phyloP scores from a whole-genome alignment of 1,140 invertebrate species.

The Hetaerina americana region DNA sequence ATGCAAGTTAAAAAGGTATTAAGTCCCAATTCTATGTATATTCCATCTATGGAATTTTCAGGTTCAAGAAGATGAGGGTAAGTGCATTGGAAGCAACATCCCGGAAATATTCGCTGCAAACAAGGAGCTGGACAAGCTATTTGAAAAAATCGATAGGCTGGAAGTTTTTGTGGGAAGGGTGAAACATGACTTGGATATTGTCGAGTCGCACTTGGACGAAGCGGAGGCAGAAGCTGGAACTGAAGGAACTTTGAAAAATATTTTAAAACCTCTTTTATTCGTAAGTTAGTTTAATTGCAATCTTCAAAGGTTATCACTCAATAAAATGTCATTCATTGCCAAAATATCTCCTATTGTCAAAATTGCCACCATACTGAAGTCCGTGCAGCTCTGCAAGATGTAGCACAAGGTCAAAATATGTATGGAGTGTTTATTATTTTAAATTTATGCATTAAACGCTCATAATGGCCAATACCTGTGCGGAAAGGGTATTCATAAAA shows the following conservation, averaged over 20 bases:
- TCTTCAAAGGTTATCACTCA: too few species aligned
- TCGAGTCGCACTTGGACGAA: conserved; percentile 24
- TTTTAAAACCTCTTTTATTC: conserved; percentile 2
- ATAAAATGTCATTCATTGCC: too few species aligned
- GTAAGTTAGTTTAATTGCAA: neutral
- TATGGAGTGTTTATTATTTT: too few species aligned
- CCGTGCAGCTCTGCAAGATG: too few species aligned
- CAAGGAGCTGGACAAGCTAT: conserved; percentile 21
- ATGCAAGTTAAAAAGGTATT: neutral
- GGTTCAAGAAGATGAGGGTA: conserved; percentile 1
- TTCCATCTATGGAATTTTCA: neutral
- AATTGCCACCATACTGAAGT: too few species aligned
- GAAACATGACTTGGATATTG: conserved; percentile 21
- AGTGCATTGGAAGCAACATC: conserved; percentile 22
- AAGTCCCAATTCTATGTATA: neutral
- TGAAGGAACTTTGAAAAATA: conserved; percentile 20
- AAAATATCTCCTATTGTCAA: too few species aligned
- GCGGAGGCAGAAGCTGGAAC: conserved; percentile 24
- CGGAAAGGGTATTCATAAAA: too few species aligned
- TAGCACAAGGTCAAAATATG: too few species aligned
- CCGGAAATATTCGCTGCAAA: conserved; percentile 19
- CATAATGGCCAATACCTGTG: too few species aligned
- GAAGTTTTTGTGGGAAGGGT: conserved; percentile 23
- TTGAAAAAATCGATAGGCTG: conserved; percentile 23
- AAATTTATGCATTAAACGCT: too few species aligned